Evolutionary conservation across 2,888 invertebrate genomes (phyloP).

Genomic region (Scaptomyza tumidula): DNA sequence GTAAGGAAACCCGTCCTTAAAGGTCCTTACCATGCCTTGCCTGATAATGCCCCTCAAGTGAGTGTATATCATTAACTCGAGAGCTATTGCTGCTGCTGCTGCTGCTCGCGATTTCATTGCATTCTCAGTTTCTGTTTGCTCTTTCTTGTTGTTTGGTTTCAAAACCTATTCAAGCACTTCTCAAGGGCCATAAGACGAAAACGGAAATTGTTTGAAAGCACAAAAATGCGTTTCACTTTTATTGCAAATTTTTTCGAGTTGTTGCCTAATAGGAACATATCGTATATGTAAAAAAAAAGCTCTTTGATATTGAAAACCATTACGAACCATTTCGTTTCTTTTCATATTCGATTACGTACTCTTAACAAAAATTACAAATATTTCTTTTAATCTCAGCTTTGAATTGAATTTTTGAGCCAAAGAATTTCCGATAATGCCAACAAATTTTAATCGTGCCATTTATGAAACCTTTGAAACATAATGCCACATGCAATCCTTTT

Average conservation of each 20-base stretch:
- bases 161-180: constrained; percentile 62
- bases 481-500: too few relatives aligned
- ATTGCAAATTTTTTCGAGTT: constrained; percentile 23
- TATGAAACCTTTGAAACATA: background rate
- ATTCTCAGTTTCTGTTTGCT: constrained; percentile 41
- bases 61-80: constrained; percentile 80
- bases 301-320: constrained; percentile 45
- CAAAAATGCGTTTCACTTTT: constrained; percentile 53
- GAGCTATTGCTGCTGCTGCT: constrained; percentile 26
- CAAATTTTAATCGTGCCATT: background rate
- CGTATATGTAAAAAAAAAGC: background rate
- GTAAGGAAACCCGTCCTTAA: constrained; percentile 55
- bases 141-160: constrained; percentile 15
- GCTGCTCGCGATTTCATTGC: constrained; percentile 70
- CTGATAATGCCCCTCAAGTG: constrained; percentile 77
- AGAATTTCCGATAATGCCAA: background rate
- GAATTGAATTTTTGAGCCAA: background rate
- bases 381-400: constrained; percentile 18
- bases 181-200: constrained; percentile 47
- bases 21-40: constrained; percentile 40
- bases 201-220: constrained; percentile 78
- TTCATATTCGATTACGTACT: background rate
- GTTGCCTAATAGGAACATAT: constrained; percentile 9
- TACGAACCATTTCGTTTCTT: background rate
- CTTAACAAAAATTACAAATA: constrained; percentile 17